phyloP scores from a whole-genome alignment of 2,888 invertebrate species.

The Junonia oenone region DNA sequence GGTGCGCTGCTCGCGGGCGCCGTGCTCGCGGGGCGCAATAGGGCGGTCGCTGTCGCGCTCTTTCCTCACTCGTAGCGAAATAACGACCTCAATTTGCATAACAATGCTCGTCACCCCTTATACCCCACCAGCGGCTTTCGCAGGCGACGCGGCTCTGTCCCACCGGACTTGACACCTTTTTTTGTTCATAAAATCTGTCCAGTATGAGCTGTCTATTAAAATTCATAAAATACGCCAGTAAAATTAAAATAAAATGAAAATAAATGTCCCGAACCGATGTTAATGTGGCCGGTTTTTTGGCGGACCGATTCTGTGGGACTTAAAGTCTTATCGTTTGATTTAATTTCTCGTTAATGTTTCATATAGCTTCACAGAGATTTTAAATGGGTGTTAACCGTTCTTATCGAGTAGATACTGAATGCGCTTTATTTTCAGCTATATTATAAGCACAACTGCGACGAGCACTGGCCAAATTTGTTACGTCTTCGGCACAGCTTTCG shows the following conservation, averaged over 20 bases:
- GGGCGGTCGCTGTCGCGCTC: slow-evolving; percentile 69
- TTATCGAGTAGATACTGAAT: slow-evolving; percentile 16
- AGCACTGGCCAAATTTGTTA: slow-evolving; percentile 47
- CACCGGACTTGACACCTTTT: slow-evolving; percentile 64
- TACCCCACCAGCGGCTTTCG: slow-evolving; percentile 71
- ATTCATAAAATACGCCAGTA: slow-evolving; percentile 34
- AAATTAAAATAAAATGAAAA: slow-evolving; percentile 35
- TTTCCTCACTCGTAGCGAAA: slow-evolving; percentile 77
- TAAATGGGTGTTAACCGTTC: neutral
- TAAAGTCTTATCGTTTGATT: slow-evolving; percentile 46
- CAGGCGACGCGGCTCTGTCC: slow-evolving; percentile 62
- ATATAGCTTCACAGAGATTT: neutral
- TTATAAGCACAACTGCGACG: slow-evolving; percentile 27
- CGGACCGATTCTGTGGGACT: slow-evolving; percentile 19
- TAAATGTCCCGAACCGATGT: slow-evolving; percentile 28
- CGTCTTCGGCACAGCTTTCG: slow-evolving; percentile 71
- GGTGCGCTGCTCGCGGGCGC: slow-evolving; percentile 58
- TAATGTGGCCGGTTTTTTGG: slow-evolving; percentile 14
- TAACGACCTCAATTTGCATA: slow-evolving; percentile 80
- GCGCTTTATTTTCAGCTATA: slow-evolving; percentile 1
- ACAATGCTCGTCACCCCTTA: slow-evolving; percentile 78
- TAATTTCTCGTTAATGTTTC: slow-evolving; percentile 34
- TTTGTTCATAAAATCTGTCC: slow-evolving; percentile 56
- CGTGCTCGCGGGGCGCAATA: slow-evolving; percentile 45
- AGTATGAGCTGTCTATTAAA: slow-evolving; percentile 38